phyloP scores from a whole-genome alignment of 2,888 invertebrate genomes.

The Pyrochroa serraticornis region DNA sequence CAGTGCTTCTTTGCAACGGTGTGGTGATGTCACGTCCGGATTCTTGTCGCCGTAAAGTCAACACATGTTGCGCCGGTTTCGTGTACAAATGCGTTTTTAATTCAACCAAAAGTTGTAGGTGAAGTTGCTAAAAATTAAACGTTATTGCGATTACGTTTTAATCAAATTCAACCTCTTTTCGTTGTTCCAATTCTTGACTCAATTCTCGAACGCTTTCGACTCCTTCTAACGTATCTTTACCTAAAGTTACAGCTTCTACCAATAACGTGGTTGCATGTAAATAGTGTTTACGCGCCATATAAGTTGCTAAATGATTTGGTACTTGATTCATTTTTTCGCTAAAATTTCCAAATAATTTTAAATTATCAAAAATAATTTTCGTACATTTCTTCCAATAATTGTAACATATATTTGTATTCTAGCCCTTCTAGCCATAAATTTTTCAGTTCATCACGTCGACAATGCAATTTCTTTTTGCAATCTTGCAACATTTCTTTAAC shows the following conservation, averaged over 20 bases:
- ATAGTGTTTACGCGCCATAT: slow-evolving; percentile 77
- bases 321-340: slow-evolving; percentile 80
- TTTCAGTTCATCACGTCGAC: slow-evolving; percentile 90
- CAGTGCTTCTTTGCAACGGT: slow-evolving; percentile 65
- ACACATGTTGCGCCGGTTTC: slow-evolving; percentile 54
- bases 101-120: slow-evolving; percentile 72
- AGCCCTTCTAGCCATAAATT: slow-evolving; percentile 94
- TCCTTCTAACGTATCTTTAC: slow-evolving; percentile 75
- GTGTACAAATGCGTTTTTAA: slow-evolving; percentile 73
- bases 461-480: slow-evolving; percentile 84
- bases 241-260: slow-evolving; percentile 70
- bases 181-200: slow-evolving; percentile 73
- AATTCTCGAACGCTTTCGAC: slow-evolving; percentile 86
- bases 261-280: slow-evolving; percentile 84
- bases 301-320: slow-evolving; percentile 69
- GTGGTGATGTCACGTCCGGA: slow-evolving; percentile 63
- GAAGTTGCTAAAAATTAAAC: slow-evolving; percentile 65
- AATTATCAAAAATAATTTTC: slow-evolving; percentile 38
- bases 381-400: slow-evolving; percentile 89
- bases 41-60: slow-evolving; percentile 65
- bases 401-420: slow-evolving; percentile 91
- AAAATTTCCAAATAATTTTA: slow-evolving; percentile 34
- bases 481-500: slow-evolving; percentile 83
- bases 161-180: slow-evolving; percentile 59
- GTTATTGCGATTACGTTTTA: slow-evolving; percentile 5